A percentile compares a stretch with the other conserved stretches of the same genome.
These are phyloP conservation scores for Synanthedon myopaeformis DNA, from an alignment of 2,888 invertebrate species.

Conservation along the genomic window DNA sequence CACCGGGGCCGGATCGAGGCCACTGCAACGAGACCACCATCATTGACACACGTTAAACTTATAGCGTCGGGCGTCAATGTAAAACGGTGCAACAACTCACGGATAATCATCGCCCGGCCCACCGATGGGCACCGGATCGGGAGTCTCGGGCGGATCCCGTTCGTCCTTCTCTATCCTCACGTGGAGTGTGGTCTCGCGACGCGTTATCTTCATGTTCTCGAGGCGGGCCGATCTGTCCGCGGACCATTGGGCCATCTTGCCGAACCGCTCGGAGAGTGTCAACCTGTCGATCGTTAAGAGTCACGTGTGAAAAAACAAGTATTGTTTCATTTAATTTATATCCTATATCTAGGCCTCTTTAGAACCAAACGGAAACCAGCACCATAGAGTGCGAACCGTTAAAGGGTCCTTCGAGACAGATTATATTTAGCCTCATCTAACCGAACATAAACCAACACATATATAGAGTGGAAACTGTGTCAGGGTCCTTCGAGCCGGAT, in stretches of 20 bases:
- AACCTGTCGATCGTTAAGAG: constrained; percentile 48
- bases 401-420: too few species aligned
- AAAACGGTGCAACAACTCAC: constrained; percentile 17
- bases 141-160: constrained; percentile 60
- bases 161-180: constrained; percentile 74
- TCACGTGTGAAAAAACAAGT: neutral
- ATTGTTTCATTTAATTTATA: too few species aligned
- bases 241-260: constrained; percentile 93
- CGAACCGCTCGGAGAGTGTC: constrained; percentile 88
- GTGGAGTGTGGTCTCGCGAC: constrained; percentile 77
- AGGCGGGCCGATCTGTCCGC: constrained; percentile 84
- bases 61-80: too few species aligned
- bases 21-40: constrained; percentile 17
- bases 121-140: constrained; percentile 8
- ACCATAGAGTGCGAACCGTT: too few species aligned
- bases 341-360: too few species aligned
- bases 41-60: neutral
- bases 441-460: too few species aligned
- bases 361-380: too few species aligned
- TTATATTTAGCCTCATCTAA: too few species aligned
- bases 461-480: neutral
- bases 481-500: constrained; percentile 12
- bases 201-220: constrained; percentile 88
- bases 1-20: constrained; percentile 75
- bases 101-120: constrained; percentile 26